phyloP scores from a whole-genome alignment of 1,140 invertebrate species.

The Bicyclus anynana region DNA sequence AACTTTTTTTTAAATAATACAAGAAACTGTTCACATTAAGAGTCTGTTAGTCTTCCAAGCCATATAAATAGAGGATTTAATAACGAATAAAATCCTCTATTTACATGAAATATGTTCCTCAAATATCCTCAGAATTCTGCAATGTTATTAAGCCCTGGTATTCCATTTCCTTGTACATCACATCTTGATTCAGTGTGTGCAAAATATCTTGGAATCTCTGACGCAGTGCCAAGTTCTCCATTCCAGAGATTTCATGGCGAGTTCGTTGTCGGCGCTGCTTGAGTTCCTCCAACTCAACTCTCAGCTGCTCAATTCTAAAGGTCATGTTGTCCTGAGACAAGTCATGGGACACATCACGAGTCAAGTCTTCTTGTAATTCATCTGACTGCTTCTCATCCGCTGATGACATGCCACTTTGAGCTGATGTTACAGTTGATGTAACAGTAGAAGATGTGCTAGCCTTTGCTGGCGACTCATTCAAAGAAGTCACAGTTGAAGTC shows the following conservation, averaged over 20 bases:
- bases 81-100: neutral
- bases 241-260: conserved; percentile 89
- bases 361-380: too few relatives aligned
- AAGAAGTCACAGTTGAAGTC: conserved; percentile 26
- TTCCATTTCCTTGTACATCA: conserved; percentile 89
- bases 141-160: conserved; percentile 57
- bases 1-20: neutral
- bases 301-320: conserved; percentile 78
- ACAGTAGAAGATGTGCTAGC: conserved; percentile 31
- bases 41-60: neutral
- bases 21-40: neutral
- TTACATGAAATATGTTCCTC: conserved; percentile 38
- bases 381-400: too few relatives aligned
- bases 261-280: conserved; percentile 85
- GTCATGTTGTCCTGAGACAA: conserved; percentile 75
- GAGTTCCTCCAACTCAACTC: conserved; percentile 84
- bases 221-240: conserved; percentile 90
- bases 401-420: conserved; percentile 39
- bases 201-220: conserved; percentile 90
- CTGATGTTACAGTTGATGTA: conserved; percentile 31
- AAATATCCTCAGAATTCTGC: conserved; percentile 73
- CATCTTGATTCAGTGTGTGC: conserved; percentile 86
- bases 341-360: conserved; percentile 22
- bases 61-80: neutral
- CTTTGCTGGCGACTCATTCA: too few relatives aligned